Base-by-base conservation (phyloP, 2,888 invertebrate genomes). In the Chirona hameri region DNA sequence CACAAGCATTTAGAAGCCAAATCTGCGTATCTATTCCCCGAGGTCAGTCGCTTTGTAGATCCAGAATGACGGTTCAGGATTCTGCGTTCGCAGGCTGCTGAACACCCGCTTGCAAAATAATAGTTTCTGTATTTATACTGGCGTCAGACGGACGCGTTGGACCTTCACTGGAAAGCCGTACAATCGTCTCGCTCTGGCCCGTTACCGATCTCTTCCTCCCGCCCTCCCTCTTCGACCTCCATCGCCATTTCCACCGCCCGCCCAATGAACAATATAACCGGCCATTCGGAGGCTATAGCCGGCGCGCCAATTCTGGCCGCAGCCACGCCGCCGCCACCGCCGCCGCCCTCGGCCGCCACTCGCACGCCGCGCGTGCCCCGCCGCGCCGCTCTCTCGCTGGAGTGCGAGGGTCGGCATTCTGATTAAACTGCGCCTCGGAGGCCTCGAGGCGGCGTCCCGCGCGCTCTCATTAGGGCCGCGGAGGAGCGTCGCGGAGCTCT, bases 221-320 rank as follows among this genome's bases (percentile, higher is more conserved):
- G 7, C 24, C 60, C 60, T 24, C 24, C 60, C 24, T 60, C 24
- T 14, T 18, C 60, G 60, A 24, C 60, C 60, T n/a, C n/a, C 12
- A 15, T 9, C 72, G 72, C 39, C 72, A 72, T 72, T 29, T 72
- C 72, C 72, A 21, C 31, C 39, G 31, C 7, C 72, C 72, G 72
- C 29, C 39, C 72, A 39, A 72, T 72, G 72, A 72, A 72, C 72
- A 39, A 72, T 72, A 72, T 72, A 72, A 18, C 72, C 31, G 72
- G 72, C 72, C 72, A 72, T 72, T 72, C 39, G 29, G 31, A 21
- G 18, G 29, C 15, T 29, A 72, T 72, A 21, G 72, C 31, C 39
- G 72, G 5, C 72, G 72, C 31, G 72, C 31, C 31, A 72, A 72
- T 72, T 39, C 72, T 4, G 2, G n/a, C 12, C 69, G 69, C 2